Evolutionary conservation across 2,797 vertebrate species (phyloP).

Genomic region (Gallirallus australis): DNA sequence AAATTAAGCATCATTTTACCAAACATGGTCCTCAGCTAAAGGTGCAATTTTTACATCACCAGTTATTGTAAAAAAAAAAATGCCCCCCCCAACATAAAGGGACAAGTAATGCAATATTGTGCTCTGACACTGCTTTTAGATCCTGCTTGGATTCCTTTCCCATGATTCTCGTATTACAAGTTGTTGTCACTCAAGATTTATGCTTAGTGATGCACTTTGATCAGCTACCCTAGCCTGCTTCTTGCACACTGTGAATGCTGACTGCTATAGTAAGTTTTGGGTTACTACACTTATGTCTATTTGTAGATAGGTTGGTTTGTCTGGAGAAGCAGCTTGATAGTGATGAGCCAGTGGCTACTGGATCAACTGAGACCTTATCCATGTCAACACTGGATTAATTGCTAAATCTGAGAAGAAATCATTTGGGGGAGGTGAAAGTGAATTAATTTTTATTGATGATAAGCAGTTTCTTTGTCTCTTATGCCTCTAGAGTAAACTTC

Average conservation of each 20-base stretch:
- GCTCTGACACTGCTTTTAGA: background rate
- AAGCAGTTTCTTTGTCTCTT: background rate
- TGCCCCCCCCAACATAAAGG: background rate
- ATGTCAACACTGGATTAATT: background rate
- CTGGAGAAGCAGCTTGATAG: background rate
- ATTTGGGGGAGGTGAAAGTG: background rate
- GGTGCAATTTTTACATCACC: background rate
- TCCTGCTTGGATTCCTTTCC: background rate
- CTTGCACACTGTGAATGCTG: background rate
- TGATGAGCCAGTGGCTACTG: background rate
- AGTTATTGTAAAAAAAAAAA: background rate
- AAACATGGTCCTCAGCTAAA: background rate
- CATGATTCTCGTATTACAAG: background rate
- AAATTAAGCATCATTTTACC: slow-evolving; percentile 1
- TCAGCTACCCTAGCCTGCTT: background rate
- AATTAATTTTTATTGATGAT: background rate
- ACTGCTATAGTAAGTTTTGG: background rate
- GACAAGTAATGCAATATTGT: background rate
- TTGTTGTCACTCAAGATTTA: background rate
- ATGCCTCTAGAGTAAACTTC: background rate
- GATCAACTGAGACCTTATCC: background rate
- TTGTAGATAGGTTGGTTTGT: background rate
- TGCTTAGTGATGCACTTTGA: background rate
- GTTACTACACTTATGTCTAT: background rate
- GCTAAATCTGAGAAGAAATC: background rate